Evolutionary conservation across 2,113 vertebrate species (phyloP).

Genomic region (Camelus dromedarius): DNA sequence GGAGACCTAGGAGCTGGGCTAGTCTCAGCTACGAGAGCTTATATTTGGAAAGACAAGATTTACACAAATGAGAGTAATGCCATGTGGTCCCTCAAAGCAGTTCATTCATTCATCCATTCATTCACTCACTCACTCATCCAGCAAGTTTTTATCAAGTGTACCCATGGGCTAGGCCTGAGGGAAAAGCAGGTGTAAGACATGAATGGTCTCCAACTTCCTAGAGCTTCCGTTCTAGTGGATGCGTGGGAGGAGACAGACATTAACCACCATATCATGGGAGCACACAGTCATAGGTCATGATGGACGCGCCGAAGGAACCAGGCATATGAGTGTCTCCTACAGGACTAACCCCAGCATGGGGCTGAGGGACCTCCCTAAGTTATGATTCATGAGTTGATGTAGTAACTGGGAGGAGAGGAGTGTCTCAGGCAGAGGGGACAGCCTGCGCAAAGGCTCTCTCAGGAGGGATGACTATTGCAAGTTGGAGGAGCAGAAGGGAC

Average conservation of each 20-base stretch:
- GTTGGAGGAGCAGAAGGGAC: not conserved
- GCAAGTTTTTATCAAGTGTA: not conserved
- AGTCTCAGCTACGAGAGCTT: not conserved
- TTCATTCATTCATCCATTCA: not conserved
- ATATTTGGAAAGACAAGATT: not conserved
- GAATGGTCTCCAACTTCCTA: not conserved
- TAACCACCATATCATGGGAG: rapidly evolving
- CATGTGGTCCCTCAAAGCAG: not conserved
- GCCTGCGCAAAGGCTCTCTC: not conserved
- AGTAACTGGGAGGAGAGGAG: not conserved
- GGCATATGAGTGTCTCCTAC: not conserved
- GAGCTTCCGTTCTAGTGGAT: not conserved
- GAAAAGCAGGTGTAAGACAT: not conserved
- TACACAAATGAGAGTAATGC: not conserved
- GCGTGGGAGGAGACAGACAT: not conserved
- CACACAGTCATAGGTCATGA: not conserved
- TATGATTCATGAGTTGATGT: not conserved
- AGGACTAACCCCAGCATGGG: not conserved
- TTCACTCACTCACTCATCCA: not conserved
- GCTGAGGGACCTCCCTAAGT: not conserved
- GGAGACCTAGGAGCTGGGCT: not conserved
- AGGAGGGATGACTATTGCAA: not conserved
- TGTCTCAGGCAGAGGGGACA: not conserved
- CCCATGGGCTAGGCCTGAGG: not conserved
- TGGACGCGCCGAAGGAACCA: rapidly evolving